These are phyloP conservation scores for Takifugu rubripes DNA, from an alignment of 2,797 vertebrate species.

Conservation along the genomic window DNA sequence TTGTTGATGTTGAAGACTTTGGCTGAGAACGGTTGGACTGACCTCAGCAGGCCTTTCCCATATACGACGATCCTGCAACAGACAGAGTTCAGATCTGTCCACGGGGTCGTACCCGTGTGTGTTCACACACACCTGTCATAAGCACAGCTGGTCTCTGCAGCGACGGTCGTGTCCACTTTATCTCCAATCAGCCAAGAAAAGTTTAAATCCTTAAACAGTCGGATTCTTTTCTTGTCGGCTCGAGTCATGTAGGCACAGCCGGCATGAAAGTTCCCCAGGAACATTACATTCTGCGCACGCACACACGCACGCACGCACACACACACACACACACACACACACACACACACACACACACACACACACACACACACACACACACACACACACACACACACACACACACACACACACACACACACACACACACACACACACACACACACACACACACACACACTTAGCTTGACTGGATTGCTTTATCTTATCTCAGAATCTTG, in stretches of 20 bases:
- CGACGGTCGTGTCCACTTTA: constrained; percentile 55
- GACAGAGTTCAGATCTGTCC: constrained; percentile 2
- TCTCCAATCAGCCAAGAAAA: constrained; percentile 66
- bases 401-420: too few relatives aligned
- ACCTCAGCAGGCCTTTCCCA: constrained; percentile 45
- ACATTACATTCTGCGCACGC: constrained; percentile 60
- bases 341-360: constrained; percentile 7
- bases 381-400: neutral
- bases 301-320: constrained; percentile 9
- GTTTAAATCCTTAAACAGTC: constrained; percentile 29
- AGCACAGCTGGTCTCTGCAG: constrained; percentile 35
- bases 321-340: constrained; percentile 9
- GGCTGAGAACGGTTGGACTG: constrained; percentile 35
- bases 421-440: too few relatives aligned
- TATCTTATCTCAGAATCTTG: too few relatives aligned
- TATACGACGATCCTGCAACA: constrained; percentile 57
- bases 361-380: neutral
- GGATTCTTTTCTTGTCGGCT: constrained; percentile 34
- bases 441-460: too few relatives aligned
- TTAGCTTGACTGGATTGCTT: too few relatives aligned
- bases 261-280: constrained; percentile 67
- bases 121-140: constrained; percentile 57
- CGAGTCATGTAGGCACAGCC: constrained; percentile 56
- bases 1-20: constrained; percentile 32
- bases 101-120: neutral